A percentile compares a stretch with the other conserved stretches of the same genome.
Conservation (phyloP, 2,797 vertebrate genomes). For the Carcharodon carcharias region DNA sequence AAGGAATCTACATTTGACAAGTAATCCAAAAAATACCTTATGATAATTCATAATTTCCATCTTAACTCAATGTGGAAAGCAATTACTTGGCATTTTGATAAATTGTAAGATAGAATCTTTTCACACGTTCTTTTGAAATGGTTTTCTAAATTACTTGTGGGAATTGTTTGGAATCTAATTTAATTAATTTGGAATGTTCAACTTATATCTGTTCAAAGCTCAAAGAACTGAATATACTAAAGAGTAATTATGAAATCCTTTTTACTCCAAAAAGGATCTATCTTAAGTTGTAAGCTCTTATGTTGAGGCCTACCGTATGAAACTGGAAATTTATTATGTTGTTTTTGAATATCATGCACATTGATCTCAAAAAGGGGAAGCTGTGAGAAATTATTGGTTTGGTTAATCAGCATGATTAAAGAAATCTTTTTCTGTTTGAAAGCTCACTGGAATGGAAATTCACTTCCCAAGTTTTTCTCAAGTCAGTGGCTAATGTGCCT, state of each 20-base stretch:
- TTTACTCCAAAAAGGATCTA: background rate
- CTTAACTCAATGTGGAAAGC: background rate
- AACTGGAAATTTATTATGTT: background rate
- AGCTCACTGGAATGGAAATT: background rate
- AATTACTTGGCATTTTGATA: background rate
- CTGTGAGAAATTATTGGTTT: background rate
- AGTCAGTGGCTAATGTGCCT: background rate
- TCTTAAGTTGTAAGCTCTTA: background rate
- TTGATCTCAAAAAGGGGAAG: background rate
- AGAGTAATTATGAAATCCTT: too few relatives aligned
- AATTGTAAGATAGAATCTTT: background rate
- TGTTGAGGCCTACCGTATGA: background rate
- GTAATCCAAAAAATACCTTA: background rate
- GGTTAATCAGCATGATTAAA: background rate
- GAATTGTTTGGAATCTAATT: background rate
- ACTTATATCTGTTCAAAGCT: background rate
- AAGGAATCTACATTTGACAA: background rate
- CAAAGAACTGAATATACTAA: background rate
- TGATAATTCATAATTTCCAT: background rate
- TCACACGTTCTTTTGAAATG: background rate
- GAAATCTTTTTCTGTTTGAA: background rate
- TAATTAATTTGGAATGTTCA: background rate
- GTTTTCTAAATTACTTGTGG: background rate
- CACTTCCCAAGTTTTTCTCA: background rate
- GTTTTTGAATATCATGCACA: background rate